Evolutionary conservation across 2,888 invertebrate species (phyloP), one percentile per base, ranked within the genome.

Genomic region (Psylliodes chrysocephalus): DNA sequence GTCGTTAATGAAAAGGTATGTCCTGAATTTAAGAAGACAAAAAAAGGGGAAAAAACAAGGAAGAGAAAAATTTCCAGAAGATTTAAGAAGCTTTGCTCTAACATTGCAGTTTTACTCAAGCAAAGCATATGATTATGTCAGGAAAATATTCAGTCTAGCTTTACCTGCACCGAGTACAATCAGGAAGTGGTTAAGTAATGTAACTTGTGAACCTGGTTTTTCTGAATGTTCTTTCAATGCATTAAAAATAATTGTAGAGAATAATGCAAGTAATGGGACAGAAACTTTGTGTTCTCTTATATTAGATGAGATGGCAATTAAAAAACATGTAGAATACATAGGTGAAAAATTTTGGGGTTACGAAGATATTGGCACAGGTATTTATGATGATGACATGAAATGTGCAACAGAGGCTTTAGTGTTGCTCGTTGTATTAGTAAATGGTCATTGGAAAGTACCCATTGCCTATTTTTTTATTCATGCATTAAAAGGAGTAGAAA

Each of bases 221-320:
- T 69, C 70, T 7, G 42, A 57, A 44, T 66, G 71, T 52, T 53
- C 69, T 44, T 68, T 73, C 8, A 33, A 63, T 5, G 62, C 71
- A 17, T 35, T 74, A 14, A 12, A 19, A 18, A 10, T 15, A 25
- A 22, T 33, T 46, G 35, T 69, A 44, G 17, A 30, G 2, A 35
- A 25, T 17, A 40, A 64, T n/a, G n/a, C n/a, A n/a, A n/a, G n/a
- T n/a, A n/a, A n/a, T n/a, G n/a, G n/a, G n/a, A n/a, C n/a, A 38
- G 15, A 55, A 49, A 54, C 67, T 14, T 1, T 71, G 14, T 73
- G 71, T 61, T 61, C 67, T 49, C 49, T 78, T 35, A 55, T 77
- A 2, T 60, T 78, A 8, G 75, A 77, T 66, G 75, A 78, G 67
- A 77, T 78, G 33, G 51, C 63, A 19, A 62, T 63, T 5, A 61